Evolutionary conservation across 2,888 invertebrate genomes (phyloP).

Genomic region (Taenaris catops): DNA sequence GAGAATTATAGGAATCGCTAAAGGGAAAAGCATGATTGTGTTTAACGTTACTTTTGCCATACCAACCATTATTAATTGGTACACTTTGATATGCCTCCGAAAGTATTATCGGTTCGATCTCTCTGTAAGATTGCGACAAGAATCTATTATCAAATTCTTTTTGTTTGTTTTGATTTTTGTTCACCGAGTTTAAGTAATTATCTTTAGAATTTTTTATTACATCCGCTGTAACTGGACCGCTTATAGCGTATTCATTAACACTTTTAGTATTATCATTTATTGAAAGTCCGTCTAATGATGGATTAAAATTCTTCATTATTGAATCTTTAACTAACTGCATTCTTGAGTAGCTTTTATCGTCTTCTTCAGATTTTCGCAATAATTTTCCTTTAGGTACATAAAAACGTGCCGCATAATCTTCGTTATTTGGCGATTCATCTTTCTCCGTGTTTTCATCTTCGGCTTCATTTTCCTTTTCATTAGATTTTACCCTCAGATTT

Average conservation of each 20-base stretch:
- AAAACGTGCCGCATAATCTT: too few relatives aligned
- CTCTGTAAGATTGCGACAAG: background rate
- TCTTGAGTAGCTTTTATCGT: slow-evolving; percentile 29
- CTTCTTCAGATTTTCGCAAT: slow-evolving; percentile 21
- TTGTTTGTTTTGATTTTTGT: background rate
- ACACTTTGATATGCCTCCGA: slow-evolving; percentile 1
- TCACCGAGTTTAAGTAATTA: background rate
- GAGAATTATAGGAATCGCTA: slow-evolving; percentile 1
- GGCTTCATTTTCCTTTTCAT: too few relatives aligned
- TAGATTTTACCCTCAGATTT: too few relatives aligned
- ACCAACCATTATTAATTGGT: slow-evolving; percentile 3
- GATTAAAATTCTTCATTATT: slow-evolving; percentile 4
- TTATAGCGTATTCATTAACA: slow-evolving; percentile 1
- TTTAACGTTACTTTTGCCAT: background rate
- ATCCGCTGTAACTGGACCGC: background rate
- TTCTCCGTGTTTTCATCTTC: too few relatives aligned
- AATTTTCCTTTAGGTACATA: too few relatives aligned
- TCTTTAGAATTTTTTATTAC: background rate
- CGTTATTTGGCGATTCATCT: too few relatives aligned
- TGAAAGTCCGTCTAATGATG: slow-evolving; percentile 1
- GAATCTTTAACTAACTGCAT: slow-evolving; percentile 3
- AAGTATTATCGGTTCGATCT: background rate
- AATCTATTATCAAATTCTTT: background rate
- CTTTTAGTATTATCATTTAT: slow-evolving; percentile 7
- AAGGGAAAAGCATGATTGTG: background rate